Conservation (phyloP, 1,140 invertebrate species). For the Cotesia typhae region DNA sequence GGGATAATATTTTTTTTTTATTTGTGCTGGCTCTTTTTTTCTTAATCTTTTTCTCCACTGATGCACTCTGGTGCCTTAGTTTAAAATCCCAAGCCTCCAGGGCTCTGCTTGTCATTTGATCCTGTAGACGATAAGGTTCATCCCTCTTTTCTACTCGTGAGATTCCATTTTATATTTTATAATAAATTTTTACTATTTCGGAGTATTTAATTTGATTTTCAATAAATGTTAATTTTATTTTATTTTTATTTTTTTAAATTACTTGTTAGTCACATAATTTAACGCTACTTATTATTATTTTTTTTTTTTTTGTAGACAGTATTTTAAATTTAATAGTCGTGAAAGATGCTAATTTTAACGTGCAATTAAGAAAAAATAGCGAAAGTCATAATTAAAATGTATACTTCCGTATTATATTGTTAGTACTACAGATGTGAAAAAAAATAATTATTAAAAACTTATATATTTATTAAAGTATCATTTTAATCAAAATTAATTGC, state of each 20-base stretch:
- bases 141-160: neutral
- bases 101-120: conserved; percentile 6
- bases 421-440: neutral
- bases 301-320: conserved; percentile 9
- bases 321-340: conserved; percentile 12
- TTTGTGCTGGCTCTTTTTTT: neutral
- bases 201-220: neutral
- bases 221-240: neutral
- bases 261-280: neutral
- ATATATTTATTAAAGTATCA: neutral
- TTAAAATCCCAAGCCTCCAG: neutral
- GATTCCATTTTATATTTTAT: neutral
- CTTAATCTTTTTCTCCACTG: neutral
- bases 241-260: neutral
- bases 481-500: too few species aligned
- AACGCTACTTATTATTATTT: neutral
- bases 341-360: conserved; percentile 1
- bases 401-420: neutral
- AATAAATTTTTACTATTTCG: neutral
- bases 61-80: neutral
- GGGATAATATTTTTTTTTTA: neutral
- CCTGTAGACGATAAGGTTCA: conserved; percentile 12
- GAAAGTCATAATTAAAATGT: conserved; percentile 22
- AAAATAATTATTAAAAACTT: neutral
- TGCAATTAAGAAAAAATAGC: conserved; percentile 7